Percentiles rank a stretch among this genome's conserved stretches.
These are phyloP conservation scores for Oreortyx pictus DNA, from an alignment of 2,797 vertebrate genomes.

Conservation along the genomic window DNA sequence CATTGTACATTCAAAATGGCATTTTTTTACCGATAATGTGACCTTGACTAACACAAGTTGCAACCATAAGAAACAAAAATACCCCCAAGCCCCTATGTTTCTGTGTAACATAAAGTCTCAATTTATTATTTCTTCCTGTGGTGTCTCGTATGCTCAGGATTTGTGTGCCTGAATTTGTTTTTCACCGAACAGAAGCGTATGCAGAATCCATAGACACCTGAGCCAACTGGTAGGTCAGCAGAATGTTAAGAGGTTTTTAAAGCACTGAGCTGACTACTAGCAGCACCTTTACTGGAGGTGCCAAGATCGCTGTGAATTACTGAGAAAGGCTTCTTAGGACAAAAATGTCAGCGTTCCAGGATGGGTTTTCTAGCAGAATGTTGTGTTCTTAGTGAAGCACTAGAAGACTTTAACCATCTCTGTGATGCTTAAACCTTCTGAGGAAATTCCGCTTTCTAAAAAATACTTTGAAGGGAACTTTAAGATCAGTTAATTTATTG, in stretches of 20 bases:
- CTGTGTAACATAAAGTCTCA: conserved; percentile 39
- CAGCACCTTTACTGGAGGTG: conserved; percentile 19
- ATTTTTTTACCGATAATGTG: conserved; percentile 49
- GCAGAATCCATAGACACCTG: conserved; percentile 11
- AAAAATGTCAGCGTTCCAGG: not conserved
- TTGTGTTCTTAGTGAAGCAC: not conserved
- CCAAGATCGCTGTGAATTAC: not conserved
- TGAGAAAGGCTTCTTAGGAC: not conserved
- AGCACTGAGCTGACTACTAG: conserved; percentile 25
- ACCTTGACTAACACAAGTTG: no score
- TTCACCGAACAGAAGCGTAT: conserved; percentile 37
- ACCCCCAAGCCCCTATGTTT: conserved; percentile 32
- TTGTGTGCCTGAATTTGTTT: conserved; percentile 53
- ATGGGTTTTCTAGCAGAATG: not conserved
- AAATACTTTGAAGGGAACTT: not conserved
- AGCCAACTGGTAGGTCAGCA: conserved; percentile 51
- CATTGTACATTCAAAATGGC: conserved; percentile 19
- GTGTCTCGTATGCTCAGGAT: conserved; percentile 34
- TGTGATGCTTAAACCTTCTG: not conserved
- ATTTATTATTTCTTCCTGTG: conserved; percentile 64
- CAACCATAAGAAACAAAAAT: conserved; percentile 52
- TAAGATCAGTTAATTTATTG: not conserved
- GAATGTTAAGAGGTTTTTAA: conserved; percentile 54
- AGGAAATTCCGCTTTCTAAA: not conserved
- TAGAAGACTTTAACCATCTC: not conserved